Evolutionary conservation across 2,797 vertebrate genomes (phyloP).

Genomic region (Thamnophis elegans): DNA sequence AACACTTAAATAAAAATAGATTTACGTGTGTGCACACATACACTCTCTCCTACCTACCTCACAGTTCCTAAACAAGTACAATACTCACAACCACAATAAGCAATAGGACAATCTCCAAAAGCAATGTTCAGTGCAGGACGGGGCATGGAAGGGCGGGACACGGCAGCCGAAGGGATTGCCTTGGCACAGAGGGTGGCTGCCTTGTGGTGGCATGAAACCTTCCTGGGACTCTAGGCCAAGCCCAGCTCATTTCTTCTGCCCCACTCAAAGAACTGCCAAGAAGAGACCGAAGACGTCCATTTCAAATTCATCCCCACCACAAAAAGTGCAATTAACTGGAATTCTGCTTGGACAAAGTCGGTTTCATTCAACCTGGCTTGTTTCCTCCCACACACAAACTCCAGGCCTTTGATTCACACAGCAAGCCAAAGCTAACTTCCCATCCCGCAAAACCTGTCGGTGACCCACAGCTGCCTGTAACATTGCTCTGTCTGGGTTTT

Average conservation of each 20-base stretch:
- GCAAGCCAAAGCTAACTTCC: neutral
- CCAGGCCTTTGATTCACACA: neutral
- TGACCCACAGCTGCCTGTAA: neutral
- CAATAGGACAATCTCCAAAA: constrained; percentile 9
- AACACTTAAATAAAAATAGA: neutral
- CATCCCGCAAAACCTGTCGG: neutral
- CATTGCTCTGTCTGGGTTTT: too few species aligned
- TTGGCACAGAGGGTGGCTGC: too few species aligned
- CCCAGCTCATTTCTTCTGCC: neutral
- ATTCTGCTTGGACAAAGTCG: neutral
- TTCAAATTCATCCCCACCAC: neutral
- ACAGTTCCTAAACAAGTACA: constrained; percentile 44
- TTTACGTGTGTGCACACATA: neutral
- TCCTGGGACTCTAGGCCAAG: neutral
- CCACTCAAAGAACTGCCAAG: neutral
- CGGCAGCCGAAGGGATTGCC: neutral
- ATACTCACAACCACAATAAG: constrained; percentile 49
- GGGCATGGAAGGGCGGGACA: neutral
- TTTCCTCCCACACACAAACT: neutral
- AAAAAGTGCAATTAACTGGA: neutral
- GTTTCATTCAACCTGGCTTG: neutral
- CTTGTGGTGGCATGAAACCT: neutral
- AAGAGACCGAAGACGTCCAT: neutral
- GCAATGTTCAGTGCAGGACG: constrained; percentile 2
- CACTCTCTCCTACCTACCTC: constrained; percentile 1